phyloP scores from a whole-genome alignment of 2,888 invertebrate species.

The Calliscelio sp. region DNA sequence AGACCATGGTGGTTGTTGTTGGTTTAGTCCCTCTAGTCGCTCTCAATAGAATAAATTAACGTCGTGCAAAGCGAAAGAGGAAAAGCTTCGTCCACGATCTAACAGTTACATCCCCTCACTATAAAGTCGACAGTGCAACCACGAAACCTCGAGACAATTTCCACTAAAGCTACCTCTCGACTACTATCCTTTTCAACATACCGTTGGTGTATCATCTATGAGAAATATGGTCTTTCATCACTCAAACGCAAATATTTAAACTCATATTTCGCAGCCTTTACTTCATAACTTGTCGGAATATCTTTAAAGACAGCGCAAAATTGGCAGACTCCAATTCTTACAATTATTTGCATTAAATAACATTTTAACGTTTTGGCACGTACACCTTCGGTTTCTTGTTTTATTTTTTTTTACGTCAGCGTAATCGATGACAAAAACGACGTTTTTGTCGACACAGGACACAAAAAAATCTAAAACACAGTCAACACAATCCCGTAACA shows the following conservation, averaged over 20 bases:
- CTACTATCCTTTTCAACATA: conserved; percentile 61
- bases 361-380: background rate
- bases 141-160: conserved; percentile 69
- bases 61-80: conserved; percentile 72
- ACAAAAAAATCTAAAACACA: background rate
- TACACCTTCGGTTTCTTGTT: too few relatives aligned
- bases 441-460: too few relatives aligned
- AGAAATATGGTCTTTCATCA: conserved; percentile 68
- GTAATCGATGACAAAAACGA: background rate
- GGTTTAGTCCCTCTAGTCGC: conserved; percentile 68
- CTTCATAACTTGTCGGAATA: conserved; percentile 36
- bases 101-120: conserved; percentile 67
- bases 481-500: conserved; percentile 16
- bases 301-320: conserved; percentile 23
- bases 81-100: conserved; percentile 58
- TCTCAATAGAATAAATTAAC: conserved; percentile 75
- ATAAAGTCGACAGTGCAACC: conserved; percentile 58
- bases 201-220: conserved; percentile 40
- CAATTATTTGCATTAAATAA: conserved; percentile 31
- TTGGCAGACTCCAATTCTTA: background rate
- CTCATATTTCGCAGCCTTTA: conserved; percentile 51
- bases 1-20: conserved; percentile 72
- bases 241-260: conserved; percentile 70
- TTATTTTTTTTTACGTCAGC: too few relatives aligned
- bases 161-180: conserved; percentile 44